Percentiles rank a stretch among this genome's conserved stretches.
Evolutionary conservation across 2,113 vertebrate genomes (phyloP).

Genomic region (Lampris megalopsis): DNA sequence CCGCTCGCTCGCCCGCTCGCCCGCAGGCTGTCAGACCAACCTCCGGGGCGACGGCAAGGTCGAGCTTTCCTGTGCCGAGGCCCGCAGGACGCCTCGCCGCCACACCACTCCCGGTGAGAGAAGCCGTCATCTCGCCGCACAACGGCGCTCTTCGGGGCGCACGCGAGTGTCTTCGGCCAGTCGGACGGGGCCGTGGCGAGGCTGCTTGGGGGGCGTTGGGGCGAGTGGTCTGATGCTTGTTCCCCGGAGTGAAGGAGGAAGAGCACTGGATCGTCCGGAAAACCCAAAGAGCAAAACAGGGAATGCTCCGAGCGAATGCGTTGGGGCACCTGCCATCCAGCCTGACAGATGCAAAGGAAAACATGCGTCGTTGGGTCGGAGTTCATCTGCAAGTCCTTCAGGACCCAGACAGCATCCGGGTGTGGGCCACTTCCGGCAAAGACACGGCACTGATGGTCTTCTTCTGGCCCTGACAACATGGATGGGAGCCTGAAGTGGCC

Average conservation of each 20-base stretch:
- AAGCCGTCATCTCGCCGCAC: conserved; percentile 29
- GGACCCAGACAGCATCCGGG: no score
- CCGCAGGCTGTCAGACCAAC: conserved; percentile 61
- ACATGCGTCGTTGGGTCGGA: not conserved
- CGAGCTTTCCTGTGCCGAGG: conserved; percentile 53
- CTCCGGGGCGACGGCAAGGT: conserved; percentile 37
- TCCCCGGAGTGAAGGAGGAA: conserved; percentile 18
- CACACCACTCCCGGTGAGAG: conserved; percentile 6
- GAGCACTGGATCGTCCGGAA: conserved; percentile 34
- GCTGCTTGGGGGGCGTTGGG: not conserved
- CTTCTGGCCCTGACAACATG: no score
- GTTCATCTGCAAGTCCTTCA: no score
- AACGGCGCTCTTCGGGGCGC: conserved; percentile 41
- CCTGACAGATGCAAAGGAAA: conserved; percentile 27
- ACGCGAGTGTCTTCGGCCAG: conserved; percentile 35
- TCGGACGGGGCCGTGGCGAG: not conserved
- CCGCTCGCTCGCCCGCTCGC: no score
- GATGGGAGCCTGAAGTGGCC: no score
- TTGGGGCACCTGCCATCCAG: not conserved
- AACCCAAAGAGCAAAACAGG: conserved; percentile 46
- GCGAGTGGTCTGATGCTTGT: not conserved
- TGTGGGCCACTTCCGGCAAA: no score
- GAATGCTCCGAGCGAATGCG: conserved; percentile 25
- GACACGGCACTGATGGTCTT: no score
- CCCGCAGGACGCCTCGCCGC: not conserved